These are phyloP conservation scores for Neocrepidodera transversa DNA, from an alignment of 2,888 invertebrate species.

Conservation along the genomic window DNA sequence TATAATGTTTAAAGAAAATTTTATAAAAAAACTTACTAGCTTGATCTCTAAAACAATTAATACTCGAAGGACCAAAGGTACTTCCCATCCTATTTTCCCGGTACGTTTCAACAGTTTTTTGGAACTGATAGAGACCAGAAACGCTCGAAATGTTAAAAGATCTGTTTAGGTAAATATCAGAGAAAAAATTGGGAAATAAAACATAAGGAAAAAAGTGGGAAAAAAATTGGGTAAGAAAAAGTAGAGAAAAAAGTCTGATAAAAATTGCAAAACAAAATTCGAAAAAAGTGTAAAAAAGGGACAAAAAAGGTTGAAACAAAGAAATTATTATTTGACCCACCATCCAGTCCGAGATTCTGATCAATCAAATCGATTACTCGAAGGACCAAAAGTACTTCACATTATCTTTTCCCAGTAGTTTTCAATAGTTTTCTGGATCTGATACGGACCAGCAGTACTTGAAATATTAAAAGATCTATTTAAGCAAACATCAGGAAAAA, in stretches of 20 bases:
- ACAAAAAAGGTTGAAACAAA: too few relatives aligned
- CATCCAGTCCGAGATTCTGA: too few relatives aligned
- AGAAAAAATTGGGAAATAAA: too few relatives aligned
- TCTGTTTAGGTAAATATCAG: slow-evolving; percentile 82
- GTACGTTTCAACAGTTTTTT: slow-evolving; percentile 94
- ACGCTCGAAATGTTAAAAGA: slow-evolving; percentile 96
- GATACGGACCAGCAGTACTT: slow-evolving; percentile 92
- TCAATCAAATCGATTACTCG: too few relatives aligned
- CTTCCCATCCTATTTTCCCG: slow-evolving; percentile 94
- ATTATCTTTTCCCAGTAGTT: slow-evolving; percentile 95
- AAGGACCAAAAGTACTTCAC: slow-evolving; percentile 94
- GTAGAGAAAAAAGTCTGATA: too few relatives aligned
- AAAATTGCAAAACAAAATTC: too few relatives aligned
- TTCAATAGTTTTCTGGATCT: slow-evolving; percentile 95
- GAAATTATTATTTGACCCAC: too few relatives aligned
- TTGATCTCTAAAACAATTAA: slow-evolving; percentile 97
- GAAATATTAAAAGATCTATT: slow-evolving; percentile 93
- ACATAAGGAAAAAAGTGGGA: too few relatives aligned
- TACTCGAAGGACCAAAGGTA: slow-evolving; percentile 93
- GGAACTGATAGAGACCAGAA: slow-evolving; percentile 92
- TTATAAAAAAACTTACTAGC: too few relatives aligned
- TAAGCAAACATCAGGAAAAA: slow-evolving; percentile 82
- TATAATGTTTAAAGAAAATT: too few relatives aligned
- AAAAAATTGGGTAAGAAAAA: too few relatives aligned
- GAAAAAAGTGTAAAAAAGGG: too few relatives aligned